phyloP scores from a whole-genome alignment of 2,797 vertebrate species.

The Melopsittacus undulatus region DNA sequence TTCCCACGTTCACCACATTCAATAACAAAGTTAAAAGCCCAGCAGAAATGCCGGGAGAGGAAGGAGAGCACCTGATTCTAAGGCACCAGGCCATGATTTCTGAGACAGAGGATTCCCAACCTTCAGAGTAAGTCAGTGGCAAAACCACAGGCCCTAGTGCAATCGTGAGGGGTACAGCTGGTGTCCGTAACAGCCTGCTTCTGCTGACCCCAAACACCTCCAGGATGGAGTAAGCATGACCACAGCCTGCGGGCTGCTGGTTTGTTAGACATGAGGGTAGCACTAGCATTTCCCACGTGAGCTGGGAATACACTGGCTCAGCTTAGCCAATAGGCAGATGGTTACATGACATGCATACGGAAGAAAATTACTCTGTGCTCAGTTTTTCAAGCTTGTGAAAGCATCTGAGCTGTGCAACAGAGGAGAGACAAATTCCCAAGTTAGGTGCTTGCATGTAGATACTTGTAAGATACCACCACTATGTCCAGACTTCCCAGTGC shows the following conservation, averaged over 20 bases:
- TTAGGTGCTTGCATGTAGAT: neutral
- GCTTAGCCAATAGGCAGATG: neutral
- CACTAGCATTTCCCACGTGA: rapidly evolving
- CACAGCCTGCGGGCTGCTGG: neutral
- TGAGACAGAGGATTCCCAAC: neutral
- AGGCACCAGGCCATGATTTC: neutral
- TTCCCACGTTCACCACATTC: slow-evolving; percentile 22
- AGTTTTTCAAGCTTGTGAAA: neutral
- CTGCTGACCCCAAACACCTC: neutral
- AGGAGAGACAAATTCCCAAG: neutral
- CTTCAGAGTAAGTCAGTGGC: neutral
- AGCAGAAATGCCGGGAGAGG: neutral
- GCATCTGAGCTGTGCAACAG: neutral
- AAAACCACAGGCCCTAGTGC: neutral
- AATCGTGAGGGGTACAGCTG: neutral
- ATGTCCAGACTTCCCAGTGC: neutral
- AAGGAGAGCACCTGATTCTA: neutral
- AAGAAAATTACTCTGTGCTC: neutral
- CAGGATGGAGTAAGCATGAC: neutral
- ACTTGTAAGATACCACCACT: neutral
- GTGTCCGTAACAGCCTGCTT: rapidly evolving
- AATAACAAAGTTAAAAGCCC: neutral
- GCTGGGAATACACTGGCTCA: neutral
- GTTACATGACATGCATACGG: rapidly evolving
- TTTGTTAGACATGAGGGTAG: neutral